These are phyloP conservation scores for Gallirallus australis DNA, from an alignment of 2,797 vertebrate species.

Conservation along the genomic window DNA sequence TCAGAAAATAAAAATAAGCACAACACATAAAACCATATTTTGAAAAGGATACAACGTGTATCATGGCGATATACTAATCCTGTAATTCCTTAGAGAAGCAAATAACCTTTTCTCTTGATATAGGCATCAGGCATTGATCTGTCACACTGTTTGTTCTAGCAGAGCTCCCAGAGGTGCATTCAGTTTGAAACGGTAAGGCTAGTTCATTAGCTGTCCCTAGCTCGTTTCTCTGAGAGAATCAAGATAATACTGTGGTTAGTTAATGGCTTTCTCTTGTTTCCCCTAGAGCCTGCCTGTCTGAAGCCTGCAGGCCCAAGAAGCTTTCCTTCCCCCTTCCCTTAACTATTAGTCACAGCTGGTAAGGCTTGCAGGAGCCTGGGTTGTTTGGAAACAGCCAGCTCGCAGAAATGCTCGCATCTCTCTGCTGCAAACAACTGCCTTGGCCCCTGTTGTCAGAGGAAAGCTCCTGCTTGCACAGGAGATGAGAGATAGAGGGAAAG, in stretches of 20 bases:
- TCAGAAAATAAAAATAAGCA: neutral
- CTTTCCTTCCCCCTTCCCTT: slow-evolving; percentile 80
- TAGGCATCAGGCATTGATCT: slow-evolving; percentile 95
- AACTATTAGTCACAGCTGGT: slow-evolving; percentile 87
- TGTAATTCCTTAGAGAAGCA: slow-evolving; percentile 88
- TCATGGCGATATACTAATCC: slow-evolving; percentile 79
- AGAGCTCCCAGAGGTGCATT: slow-evolving; percentile 89
- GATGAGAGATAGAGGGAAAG: neutral
- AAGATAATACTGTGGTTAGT: slow-evolving; percentile 98
- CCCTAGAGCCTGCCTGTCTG: slow-evolving; percentile 95
- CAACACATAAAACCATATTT: neutral
- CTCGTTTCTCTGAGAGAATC: slow-evolving; percentile 94
- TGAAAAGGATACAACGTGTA: slow-evolving; percentile 70
- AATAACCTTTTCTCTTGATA: slow-evolving; percentile 98
- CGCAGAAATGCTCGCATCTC: slow-evolving; percentile 74
- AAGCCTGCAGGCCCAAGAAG: slow-evolving; percentile 89
- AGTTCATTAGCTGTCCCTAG: slow-evolving; percentile 96
- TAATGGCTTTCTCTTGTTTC: slow-evolving; percentile 99
- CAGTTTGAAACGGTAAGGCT: slow-evolving; percentile 88
- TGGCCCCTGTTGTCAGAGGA: neutral
- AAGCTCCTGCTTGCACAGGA: neutral
- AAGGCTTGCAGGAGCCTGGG: slow-evolving; percentile 79
- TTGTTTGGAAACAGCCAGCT: slow-evolving; percentile 83
- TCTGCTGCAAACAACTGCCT: slow-evolving; percentile 60
- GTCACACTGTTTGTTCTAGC: slow-evolving; percentile 94